A percentile compares a stretch with the other conserved stretches of the same genome.
Conservation (phyloP, 2,888 invertebrate genomes). For the Leucoptera coffeella region DNA sequence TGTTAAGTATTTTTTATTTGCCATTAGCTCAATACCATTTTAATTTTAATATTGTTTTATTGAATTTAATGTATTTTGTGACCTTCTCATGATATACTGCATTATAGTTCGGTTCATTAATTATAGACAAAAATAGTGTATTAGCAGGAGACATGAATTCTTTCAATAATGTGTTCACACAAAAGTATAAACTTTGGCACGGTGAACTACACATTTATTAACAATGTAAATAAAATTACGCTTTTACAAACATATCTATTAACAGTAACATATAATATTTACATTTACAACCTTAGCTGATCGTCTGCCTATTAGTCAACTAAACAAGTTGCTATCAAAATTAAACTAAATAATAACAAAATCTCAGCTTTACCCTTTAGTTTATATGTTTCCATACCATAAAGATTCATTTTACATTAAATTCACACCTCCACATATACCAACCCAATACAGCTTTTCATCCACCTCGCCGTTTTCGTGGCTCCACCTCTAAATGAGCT, state of each 20-base stretch:
- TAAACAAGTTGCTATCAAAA: not conserved
- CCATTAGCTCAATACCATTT: too few species aligned
- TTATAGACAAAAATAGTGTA: too few species aligned
- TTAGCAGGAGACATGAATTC: too few species aligned
- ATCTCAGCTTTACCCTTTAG: not conserved
- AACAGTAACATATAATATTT: not conserved
- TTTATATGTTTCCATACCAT: not conserved
- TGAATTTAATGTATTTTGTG: too few species aligned
- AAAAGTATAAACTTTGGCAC: too few species aligned
- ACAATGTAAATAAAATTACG: not conserved
- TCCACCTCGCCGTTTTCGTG: slow-evolving; percentile 12
- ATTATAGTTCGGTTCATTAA: too few species aligned
- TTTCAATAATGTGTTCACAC: too few species aligned
- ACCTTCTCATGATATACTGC: too few species aligned
- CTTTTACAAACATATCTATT: not conserved
- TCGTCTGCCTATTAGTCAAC: not conserved
- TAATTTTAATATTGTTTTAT: too few species aligned
- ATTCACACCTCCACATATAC: not conserved
- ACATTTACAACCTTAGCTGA: not conserved
- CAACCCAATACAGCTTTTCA: not conserved
- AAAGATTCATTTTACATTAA: not conserved
- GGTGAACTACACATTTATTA: not conserved
- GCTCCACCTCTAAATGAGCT: slow-evolving; percentile 21
- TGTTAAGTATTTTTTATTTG: too few species aligned
- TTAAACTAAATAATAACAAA: not conserved